Percentiles rank a stretch among this genome's conserved stretches.
Conservation (phyloP, 2,888 invertebrate species). For the Drosophila gaucha region DNA sequence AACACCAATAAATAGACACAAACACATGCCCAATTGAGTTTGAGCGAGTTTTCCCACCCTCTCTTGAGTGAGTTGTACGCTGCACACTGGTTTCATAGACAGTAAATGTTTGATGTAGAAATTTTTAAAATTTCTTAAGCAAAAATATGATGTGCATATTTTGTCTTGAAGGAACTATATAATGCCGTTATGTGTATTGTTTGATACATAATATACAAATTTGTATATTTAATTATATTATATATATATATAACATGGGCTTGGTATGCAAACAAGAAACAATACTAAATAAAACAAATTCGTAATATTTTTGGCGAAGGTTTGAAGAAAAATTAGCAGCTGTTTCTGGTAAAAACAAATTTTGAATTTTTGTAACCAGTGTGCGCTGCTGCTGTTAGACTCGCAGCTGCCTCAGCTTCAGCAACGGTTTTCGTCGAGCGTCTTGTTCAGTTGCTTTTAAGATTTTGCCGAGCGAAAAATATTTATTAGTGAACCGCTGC, state of each 20-base stretch:
- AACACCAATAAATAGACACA: constrained; percentile 6
- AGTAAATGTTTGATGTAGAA: not conserved
- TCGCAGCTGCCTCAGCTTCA: constrained; percentile 59
- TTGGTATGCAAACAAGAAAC: too few relatives aligned
- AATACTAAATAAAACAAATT: not conserved
- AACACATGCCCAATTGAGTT: constrained; percentile 44
- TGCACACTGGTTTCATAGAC: constrained; percentile 26
- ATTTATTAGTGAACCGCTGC: constrained; percentile 51
- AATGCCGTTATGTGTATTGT: not conserved
- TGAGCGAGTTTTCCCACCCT: constrained; percentile 63
- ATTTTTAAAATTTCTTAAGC: not conserved
- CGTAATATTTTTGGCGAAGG: too few relatives aligned
- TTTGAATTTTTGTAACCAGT: constrained; percentile 23
- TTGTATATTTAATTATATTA: too few relatives aligned
- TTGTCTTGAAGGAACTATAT: not conserved
- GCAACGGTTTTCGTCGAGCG: constrained; percentile 59
- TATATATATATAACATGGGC: not conserved
- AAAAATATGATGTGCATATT: not conserved
- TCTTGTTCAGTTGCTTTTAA: constrained; percentile 79
- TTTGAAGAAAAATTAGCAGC: not conserved
- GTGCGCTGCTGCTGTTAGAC: constrained; percentile 53
- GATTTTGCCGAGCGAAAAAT: constrained; percentile 82
- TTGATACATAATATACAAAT: not conserved
- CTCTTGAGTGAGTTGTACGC: constrained; percentile 54
- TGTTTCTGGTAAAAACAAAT: not conserved